A percentile compares a stretch with the other conserved stretches of the same genome.
These are phyloP conservation scores for Epizoanthus scotinus DNA, from an alignment of 92 coral and sea anemone species.

Conservation along the genomic window DNA sequence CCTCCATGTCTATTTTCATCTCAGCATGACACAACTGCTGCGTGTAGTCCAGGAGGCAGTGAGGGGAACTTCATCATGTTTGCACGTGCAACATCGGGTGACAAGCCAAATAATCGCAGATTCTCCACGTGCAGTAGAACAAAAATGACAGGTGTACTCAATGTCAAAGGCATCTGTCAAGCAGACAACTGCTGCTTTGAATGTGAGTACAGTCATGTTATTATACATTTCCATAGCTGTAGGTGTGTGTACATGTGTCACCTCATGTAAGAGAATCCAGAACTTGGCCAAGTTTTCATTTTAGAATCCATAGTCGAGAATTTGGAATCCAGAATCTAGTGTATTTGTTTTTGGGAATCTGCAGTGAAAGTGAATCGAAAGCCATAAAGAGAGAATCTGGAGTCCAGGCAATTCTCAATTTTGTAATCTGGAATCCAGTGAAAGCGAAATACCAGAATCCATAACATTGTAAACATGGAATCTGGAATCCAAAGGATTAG, in stretches of 20 bases:
- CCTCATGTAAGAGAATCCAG: neutral
- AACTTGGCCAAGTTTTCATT: neutral
- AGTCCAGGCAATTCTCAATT: too few species aligned
- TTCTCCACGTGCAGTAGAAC: conserved; percentile 79
- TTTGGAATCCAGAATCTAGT: too few species aligned
- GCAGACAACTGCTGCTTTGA: conserved; percentile 58
- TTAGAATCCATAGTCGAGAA: too few species aligned
- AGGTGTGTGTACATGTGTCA: too few species aligned
- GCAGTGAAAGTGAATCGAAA: too few species aligned
- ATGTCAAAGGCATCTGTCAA: conserved; percentile 67
- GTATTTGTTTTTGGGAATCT: too few species aligned
- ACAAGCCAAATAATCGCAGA: conserved; percentile 73
- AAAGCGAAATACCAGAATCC: too few species aligned
- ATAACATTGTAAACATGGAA: too few species aligned
- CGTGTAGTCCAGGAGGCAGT: conserved; percentile 64
- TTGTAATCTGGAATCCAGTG: too few species aligned
- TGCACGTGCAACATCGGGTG: conserved; percentile 95
- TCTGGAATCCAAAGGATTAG: too few species aligned
- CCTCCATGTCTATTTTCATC: neutral
- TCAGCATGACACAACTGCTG: conserved; percentile 73
- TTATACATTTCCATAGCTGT: neutral
- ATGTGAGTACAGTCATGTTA: conserved; percentile 47
- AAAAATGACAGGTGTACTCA: conserved; percentile 65
- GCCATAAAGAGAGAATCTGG: too few species aligned
- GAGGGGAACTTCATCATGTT: conserved; percentile 94